Base-by-base conservation (phyloP, 2,113 vertebrate genomes). In the Mus pahari region DNA sequence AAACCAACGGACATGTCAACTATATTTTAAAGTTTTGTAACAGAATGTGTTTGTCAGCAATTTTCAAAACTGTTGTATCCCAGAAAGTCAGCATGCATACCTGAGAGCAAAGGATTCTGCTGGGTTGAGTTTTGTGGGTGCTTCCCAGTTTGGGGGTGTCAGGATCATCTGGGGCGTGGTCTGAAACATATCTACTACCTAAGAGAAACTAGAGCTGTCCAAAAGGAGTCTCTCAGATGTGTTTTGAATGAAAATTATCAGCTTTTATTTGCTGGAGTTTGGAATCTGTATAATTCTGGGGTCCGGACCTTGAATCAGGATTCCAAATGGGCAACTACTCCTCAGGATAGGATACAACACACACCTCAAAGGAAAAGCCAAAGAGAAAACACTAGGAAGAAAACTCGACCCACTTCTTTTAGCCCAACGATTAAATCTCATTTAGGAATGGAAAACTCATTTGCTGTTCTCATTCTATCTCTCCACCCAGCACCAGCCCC, bases 1-100 rank as follows among this genome's bases (percentile, higher is more conserved):
- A 86, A 93, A 50, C 20, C 45, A 81, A 87, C 13, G 36, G 42
- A 87, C 53, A 74, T 86, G 79, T 28, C 60, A 77, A 48, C 14
- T 45, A 1, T 48, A 13, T 91, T 83, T 55, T 64, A 68, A n/a
- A 11, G 60, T 53, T 94, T 73, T 89, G 6, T 88, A 64, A 77
- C 24, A 84, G 84, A 94, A 89, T 64, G 31, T 8, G 4, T 26
- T 42, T 36, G 33, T 3, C 33, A 91, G n/a, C 26, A 91, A 95
- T 96, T 94, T 92, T 55, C 33, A n/a, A 87, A 96, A 83, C 55
- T 78, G 22, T 45, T 62, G 89, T 36, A 68, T 94, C 75, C 48
- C 36, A 83, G 86, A 92, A 93, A 62, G 24, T 87, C 75, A n/a
- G 71, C 2, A n/a, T 19, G 55, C 7, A 62, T 50, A 94, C 87